These are phyloP conservation scores for Peucedramus taeniatus DNA, from an alignment of 2,113 vertebrate genomes.

Conservation along the genomic window DNA sequence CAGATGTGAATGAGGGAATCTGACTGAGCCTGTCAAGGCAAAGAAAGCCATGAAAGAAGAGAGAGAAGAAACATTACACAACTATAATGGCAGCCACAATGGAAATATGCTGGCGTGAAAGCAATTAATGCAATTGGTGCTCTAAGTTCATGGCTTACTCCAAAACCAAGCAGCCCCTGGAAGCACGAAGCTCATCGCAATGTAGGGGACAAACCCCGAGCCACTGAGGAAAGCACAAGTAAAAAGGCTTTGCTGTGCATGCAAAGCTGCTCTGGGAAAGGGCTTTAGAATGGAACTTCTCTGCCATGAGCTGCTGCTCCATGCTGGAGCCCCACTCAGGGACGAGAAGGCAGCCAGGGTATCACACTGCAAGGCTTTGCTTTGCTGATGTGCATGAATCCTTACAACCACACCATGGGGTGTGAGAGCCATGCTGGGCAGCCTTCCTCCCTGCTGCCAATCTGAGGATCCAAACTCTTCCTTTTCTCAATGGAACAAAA, in stretches of 20 bases:
- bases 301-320: background rate
- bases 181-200: background rate
- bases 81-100: slow-evolving; percentile 56
- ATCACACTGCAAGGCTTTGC: background rate
- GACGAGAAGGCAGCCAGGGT: background rate
- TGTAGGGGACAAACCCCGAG: background rate
- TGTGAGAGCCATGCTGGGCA: background rate
- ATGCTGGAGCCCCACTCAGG: accelerated
- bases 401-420: background rate
- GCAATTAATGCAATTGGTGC: slow-evolving; percentile 55
- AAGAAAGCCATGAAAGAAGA: slow-evolving; percentile 59
- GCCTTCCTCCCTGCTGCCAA: background rate
- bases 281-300: background rate
- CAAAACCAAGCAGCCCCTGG: slow-evolving; percentile 18
- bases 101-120: slow-evolving; percentile 63
- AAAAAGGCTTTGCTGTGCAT: background rate
- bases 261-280: background rate
- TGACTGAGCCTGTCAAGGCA: slow-evolving; percentile 66
- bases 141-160: slow-evolving; percentile 35
- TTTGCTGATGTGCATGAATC: accelerated
- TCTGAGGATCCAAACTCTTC: background rate
- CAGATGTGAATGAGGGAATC: slow-evolving; percentile 61
- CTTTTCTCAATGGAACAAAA: background rate
- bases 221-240: background rate
- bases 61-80: slow-evolving; percentile 63